phyloP scores from a whole-genome alignment of 2,797 vertebrate species.

The Megaceryle alcyon region DNA sequence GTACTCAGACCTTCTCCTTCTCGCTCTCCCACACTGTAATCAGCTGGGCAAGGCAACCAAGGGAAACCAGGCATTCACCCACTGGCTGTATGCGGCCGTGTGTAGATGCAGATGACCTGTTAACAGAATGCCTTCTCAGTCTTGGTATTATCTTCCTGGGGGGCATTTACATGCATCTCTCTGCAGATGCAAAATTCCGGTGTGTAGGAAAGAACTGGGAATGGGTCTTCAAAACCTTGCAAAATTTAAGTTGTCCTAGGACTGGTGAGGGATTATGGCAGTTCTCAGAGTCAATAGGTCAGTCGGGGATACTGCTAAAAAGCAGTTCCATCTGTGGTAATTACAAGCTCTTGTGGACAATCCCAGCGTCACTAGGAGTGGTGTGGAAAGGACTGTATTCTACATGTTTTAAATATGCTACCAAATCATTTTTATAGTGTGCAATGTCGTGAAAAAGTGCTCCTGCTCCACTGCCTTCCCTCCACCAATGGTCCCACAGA shows the following conservation, averaged over 20 bases:
- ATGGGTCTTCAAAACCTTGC: background rate
- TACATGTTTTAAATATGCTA: background rate
- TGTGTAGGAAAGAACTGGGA: background rate
- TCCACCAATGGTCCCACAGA: accelerated
- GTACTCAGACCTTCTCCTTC: background rate
- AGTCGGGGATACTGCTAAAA: background rate
- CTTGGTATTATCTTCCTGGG: background rate
- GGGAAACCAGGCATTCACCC: background rate
- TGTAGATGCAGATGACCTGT: background rate
- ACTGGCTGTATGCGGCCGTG: accelerated
- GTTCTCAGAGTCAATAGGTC: background rate
- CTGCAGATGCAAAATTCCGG: background rate
- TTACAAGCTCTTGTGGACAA: background rate
- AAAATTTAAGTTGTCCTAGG: background rate
- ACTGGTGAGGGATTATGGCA: background rate
- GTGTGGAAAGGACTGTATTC: background rate
- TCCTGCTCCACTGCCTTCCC: background rate
- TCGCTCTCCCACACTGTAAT: background rate
- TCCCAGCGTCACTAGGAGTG: background rate
- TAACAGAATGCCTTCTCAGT: background rate
- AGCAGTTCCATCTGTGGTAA: background rate
- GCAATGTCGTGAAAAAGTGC: background rate
- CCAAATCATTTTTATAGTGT: background rate
- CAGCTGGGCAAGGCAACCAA: background rate
- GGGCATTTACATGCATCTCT: background rate